Evolutionary conservation across 1,140 invertebrate species (phyloP), one percentile per base, ranked within the genome.

Genomic region (Caerostris darwini): DNA sequence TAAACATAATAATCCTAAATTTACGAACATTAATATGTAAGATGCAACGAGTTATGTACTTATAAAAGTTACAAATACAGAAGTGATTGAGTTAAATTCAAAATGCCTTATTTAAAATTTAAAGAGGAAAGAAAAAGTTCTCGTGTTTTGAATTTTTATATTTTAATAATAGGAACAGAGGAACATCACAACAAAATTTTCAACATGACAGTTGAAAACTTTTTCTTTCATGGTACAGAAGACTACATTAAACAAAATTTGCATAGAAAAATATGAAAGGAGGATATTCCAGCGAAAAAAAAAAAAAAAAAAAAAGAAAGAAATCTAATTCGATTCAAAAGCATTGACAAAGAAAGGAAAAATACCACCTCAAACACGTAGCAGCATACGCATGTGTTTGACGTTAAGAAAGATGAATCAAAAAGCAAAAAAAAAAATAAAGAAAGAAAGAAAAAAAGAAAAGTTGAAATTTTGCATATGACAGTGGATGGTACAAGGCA

Each of bases 281-380:
- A 10, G 34, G 58, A 34, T 34, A 34, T 34, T 34, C 34, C 34
- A 34, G 34, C 2, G 34, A 53, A 53, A 64, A 58, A 54, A 64
- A 53, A 12, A 64, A n/a, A n/a, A 90, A 77, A 57, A 57, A 57
- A 53, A n/a, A 69, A 57, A 67, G n/a, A 90, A 90, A 90, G n/a
- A n/a, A 90, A 57, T 57, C 56, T 69, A 90, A 90, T 61, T 90
- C 67, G 61, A 90, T 90, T 71, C 61, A 56, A 71, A 90, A 67
- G 53, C 10, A 69, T 50, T 90, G 64, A 90, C 86, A 61, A 92
- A 64, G 59, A 58, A 67, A 85, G 53, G 56, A 67, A 69, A 53
- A 81, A 69, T n/a, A 34, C 8, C 53, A 87, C 92, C 83, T 87
- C 71, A 93, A 87, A 77, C 92, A 87, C 92, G 92, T 93, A 93